Conservation (phyloP, 2,888 invertebrate genomes). For the Tenthredo mesomela region DNA sequence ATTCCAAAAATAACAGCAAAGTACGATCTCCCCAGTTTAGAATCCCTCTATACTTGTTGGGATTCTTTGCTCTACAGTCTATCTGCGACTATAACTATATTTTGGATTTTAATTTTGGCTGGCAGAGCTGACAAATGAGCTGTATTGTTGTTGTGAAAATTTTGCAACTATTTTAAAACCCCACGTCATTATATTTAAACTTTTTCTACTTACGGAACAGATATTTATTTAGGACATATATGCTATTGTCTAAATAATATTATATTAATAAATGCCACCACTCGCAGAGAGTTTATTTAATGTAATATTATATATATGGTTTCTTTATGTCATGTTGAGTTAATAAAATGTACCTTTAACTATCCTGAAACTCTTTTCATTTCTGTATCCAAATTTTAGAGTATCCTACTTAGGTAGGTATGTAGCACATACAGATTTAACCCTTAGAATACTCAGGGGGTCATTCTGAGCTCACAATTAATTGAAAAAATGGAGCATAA, state of each 20-base stretch:
- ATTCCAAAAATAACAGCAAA: slow-evolving; percentile 31
- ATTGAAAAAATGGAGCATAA: too few species aligned
- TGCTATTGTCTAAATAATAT: not conserved
- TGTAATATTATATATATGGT: not conserved
- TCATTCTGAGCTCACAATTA: too few species aligned
- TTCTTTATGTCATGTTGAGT: not conserved
- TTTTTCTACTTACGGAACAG: slow-evolving; percentile 12
- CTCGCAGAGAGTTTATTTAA: not conserved
- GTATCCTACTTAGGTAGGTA: too few species aligned
- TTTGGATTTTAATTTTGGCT: too few species aligned
- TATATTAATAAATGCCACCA: not conserved
- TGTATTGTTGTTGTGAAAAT: not conserved
- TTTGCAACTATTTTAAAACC: not conserved
- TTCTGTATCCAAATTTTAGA: not conserved
- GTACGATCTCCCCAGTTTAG: too few species aligned
- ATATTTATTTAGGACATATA: not conserved
- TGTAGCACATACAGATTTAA: too few species aligned
- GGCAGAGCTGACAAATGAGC: too few species aligned
- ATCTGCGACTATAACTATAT: too few species aligned
- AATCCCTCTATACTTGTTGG: not conserved
- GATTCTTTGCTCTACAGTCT: not conserved
- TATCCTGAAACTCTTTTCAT: slow-evolving; percentile 3
- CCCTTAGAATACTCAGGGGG: too few species aligned
- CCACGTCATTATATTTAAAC: not conserved
- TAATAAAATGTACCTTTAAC: slow-evolving; percentile 24